These are phyloP conservation scores for Trichonephila clavipes DNA, from an alignment of 1,140 invertebrate genomes.

Conservation along the genomic window DNA sequence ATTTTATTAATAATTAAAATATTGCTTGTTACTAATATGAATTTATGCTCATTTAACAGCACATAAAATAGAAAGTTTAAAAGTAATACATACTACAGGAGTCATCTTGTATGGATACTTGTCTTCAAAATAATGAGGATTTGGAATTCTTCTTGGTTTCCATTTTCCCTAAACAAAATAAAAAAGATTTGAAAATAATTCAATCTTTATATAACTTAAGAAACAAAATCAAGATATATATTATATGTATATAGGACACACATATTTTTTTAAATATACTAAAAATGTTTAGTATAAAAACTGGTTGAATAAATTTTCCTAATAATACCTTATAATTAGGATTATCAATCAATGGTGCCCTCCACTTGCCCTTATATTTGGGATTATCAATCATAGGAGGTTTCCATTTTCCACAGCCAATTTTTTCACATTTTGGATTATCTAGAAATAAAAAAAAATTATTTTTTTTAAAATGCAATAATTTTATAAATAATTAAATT, in stretches of 20 bases:
- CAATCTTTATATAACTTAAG: no score
- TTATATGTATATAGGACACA: no score
- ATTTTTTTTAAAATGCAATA: neutral
- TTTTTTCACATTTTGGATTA: conserved; percentile 93
- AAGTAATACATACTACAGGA: conserved; percentile 89
- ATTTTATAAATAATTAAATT: neutral
- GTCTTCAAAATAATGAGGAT: conserved; percentile 97
- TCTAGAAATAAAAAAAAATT: conserved; percentile 80
- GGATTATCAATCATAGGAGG: conserved; percentile 94
- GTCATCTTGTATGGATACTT: conserved; percentile 93
- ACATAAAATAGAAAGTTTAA: neutral
- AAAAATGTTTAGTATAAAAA: no score
- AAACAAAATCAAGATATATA: no score
- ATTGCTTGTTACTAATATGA: no score
- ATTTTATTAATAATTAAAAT: no score
- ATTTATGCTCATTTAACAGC: no score
- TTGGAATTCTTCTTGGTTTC: conserved; percentile 91
- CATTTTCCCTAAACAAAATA: conserved; percentile 87
- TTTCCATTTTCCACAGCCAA: conserved; percentile 96
- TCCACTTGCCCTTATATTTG: conserved; percentile 95
- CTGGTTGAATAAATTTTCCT: no score
- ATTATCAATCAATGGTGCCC: conserved; percentile 93
- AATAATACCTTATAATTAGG: conserved; percentile 90
- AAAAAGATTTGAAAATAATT: neutral
- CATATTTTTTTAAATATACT: no score